phyloP scores from a whole-genome alignment of 2,113 vertebrate species.

The Pitta sordida region DNA sequence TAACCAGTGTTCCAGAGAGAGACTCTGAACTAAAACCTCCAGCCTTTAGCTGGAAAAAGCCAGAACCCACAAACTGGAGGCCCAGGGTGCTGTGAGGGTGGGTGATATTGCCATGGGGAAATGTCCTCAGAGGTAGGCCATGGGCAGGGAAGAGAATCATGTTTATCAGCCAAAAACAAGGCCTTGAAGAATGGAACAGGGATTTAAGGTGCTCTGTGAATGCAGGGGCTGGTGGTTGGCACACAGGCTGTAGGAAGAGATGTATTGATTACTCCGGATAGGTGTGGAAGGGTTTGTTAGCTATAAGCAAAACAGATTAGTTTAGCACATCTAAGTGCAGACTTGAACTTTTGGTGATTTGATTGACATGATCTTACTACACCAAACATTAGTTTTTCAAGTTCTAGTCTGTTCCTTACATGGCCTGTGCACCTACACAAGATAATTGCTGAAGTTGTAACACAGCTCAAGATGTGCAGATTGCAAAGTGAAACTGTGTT shows the following conservation, averaged over 20 bases:
- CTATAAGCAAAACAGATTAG: not conserved
- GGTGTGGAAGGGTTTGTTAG: not conserved
- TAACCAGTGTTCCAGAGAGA: not conserved
- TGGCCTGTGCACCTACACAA: not conserved
- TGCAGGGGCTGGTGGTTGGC: not conserved
- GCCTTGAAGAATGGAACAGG: not conserved
- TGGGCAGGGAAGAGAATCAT: not conserved
- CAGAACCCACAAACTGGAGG: not conserved
- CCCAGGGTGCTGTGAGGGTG: not conserved
- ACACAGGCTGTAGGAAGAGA: not conserved
- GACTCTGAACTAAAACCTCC: not conserved
- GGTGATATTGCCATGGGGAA: not conserved
- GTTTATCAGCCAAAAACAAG: not conserved
- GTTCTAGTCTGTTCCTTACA: not conserved
- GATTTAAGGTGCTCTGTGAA: not conserved
- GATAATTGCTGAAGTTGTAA: not conserved
- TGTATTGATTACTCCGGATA: not conserved
- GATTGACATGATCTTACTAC: not conserved
- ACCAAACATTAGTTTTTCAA: not conserved
- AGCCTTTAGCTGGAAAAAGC: not conserved
- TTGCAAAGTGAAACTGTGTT: not conserved
- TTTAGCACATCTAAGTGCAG: not conserved
- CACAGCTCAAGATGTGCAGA: not conserved
- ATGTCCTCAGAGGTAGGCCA: not conserved
- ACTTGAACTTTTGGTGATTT: not conserved